Conservation (phyloP, 1,140 invertebrate genomes). For the Tetragnatha versicolor region DNA sequence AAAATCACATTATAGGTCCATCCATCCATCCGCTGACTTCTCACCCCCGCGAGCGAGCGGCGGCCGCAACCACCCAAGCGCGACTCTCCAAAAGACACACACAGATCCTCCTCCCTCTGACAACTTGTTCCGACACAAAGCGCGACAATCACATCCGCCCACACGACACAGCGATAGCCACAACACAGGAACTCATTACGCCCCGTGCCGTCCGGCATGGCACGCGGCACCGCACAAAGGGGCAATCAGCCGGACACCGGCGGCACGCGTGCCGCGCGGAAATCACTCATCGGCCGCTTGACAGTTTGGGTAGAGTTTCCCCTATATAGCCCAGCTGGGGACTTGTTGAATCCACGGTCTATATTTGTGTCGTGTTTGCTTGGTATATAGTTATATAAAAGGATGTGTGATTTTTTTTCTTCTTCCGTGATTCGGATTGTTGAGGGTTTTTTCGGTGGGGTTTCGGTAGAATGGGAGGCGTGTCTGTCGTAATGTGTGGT, state of each 20-base stretch:
- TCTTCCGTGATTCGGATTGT: not conserved
- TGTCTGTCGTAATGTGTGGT: too few species aligned
- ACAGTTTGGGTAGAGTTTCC: constrained; percentile 13
- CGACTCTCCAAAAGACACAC: too few species aligned
- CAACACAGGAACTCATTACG: constrained; percentile 51
- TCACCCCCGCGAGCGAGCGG: too few species aligned
- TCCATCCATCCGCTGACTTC: too few species aligned
- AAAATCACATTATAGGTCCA: too few species aligned
- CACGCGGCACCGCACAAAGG: constrained; percentile 28
- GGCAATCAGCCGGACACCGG: constrained; percentile 30
- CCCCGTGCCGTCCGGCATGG: not conserved
- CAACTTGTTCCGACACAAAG: constrained; percentile 48
- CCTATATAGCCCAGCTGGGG: not conserved
- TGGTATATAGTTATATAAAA: not conserved
- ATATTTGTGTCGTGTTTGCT: not conserved
- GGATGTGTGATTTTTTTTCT: constrained; percentile 1
- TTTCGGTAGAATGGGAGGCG: too few species aligned
- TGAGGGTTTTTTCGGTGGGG: not conserved
- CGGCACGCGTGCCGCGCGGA: constrained; percentile 20
- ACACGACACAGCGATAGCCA: constrained; percentile 20
- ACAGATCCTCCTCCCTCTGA: constrained; percentile 31
- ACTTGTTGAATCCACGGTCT: not conserved
- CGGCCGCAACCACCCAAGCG: too few species aligned
- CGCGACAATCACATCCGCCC: constrained; percentile 46
- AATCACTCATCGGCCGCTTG: constrained; percentile 28